A percentile compares a stretch with the other conserved stretches of the same genome.
Conservation (phyloP, 2,888 invertebrate species). For the Molorchus minor region DNA sequence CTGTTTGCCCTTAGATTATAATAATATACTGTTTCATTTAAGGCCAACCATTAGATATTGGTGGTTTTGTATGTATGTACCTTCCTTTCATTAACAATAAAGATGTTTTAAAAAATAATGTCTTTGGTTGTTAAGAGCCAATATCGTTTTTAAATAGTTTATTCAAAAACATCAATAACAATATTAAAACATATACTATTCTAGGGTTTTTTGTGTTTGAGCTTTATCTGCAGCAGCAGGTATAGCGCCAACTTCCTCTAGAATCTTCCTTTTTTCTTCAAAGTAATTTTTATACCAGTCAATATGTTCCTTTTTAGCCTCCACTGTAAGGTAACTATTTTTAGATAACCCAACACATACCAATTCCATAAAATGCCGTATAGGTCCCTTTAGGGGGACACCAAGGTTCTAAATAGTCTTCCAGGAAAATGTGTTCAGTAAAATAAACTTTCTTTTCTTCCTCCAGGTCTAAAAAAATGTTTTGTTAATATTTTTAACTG, state of each 20-base stretch:
- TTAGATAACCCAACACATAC: slow-evolving; percentile 93
- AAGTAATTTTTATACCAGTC: slow-evolving; percentile 94
- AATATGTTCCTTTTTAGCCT: slow-evolving; percentile 89
- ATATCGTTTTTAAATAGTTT: too few relatives aligned
- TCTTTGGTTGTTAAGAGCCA: too few relatives aligned
- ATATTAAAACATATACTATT: slow-evolving; percentile 15
- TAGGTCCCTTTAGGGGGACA: slow-evolving; percentile 90
- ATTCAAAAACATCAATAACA: slow-evolving; percentile 13
- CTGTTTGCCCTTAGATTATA: too few relatives aligned
- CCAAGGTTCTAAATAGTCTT: slow-evolving; percentile 84
- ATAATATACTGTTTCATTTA: background rate
- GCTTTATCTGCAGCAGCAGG: too few relatives aligned
- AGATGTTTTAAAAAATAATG: too few relatives aligned
- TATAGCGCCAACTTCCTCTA: slow-evolving; percentile 73
- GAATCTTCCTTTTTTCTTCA: slow-evolving; percentile 76
- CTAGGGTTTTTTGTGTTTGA: slow-evolving; percentile 25
- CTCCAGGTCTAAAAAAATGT: slow-evolving; percentile 67
- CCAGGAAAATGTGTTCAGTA: slow-evolving; percentile 94
- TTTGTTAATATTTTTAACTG: too few relatives aligned
- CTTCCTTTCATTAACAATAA: too few relatives aligned
- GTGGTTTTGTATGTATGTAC: background rate
- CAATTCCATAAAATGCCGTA: slow-evolving; percentile 97
- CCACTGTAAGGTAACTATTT: slow-evolving; percentile 88
- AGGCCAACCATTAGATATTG: slow-evolving; percentile 17
- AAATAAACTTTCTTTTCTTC: slow-evolving; percentile 78